These are phyloP conservation scores for Frankliniella fusca DNA, from an alignment of 2,888 invertebrate species.

Conservation along the genomic window DNA sequence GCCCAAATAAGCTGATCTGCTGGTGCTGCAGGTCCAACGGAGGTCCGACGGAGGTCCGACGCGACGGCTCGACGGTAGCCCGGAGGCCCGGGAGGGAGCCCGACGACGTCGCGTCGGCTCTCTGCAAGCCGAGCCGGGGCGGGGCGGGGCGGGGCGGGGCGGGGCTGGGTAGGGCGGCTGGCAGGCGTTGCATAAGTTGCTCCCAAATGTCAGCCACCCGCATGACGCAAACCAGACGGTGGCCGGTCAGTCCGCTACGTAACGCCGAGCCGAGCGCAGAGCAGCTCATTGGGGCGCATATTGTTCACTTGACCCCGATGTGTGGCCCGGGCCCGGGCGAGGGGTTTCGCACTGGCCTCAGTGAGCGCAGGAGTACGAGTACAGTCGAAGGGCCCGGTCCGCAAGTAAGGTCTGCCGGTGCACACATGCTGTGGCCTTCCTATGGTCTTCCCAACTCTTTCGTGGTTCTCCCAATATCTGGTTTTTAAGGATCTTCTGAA, in stretches of 20 bases:
- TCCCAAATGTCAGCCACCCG: constrained; percentile 9
- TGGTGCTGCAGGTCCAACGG: too few relatives aligned
- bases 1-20: neutral
- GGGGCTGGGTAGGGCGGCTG: neutral
- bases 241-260: neutral
- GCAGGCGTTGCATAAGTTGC: neutral
- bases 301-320: constrained; percentile 20
- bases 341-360: too few relatives aligned
- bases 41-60: neutral
- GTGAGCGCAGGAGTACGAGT: too few relatives aligned
- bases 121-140: neutral
- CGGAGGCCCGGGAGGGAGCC: neutral
- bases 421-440: too few relatives aligned
- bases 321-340: neutral
- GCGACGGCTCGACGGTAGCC: neutral
- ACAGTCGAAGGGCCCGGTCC: too few relatives aligned
- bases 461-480: too few relatives aligned
- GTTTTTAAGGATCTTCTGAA: too few relatives aligned
- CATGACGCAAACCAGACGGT: neutral
- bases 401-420: too few relatives aligned
- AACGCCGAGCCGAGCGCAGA: neutral
- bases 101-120: neutral
- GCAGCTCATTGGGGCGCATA: constrained; percentile 14
- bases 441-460: too few relatives aligned
- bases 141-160: neutral